These are phyloP conservation scores for Drymodes brunneopygia DNA, from an alignment of 2,113 vertebrate genomes.

Conservation along the genomic window DNA sequence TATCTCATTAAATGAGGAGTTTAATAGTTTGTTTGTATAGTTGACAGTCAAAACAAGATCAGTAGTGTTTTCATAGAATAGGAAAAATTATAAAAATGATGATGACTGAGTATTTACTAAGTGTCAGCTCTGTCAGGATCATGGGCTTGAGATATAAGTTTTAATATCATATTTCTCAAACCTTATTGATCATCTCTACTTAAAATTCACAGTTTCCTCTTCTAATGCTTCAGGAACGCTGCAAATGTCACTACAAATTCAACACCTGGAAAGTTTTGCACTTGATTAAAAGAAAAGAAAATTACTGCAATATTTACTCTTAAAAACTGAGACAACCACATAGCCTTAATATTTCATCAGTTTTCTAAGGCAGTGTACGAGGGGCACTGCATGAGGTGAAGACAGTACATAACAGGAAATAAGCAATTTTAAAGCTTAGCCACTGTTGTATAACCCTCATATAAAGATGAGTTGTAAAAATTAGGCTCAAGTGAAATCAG, in stretches of 20 bases:
- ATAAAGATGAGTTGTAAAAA: background rate
- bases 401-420: background rate
- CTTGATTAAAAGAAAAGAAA: background rate
- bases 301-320: background rate
- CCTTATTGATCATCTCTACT: background rate
- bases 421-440: background rate
- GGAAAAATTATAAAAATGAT: background rate
- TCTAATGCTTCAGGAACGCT: background rate
- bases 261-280: background rate
- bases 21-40: background rate
- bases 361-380: background rate
- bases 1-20: slow-evolving; percentile 9
- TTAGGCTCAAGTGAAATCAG: background rate
- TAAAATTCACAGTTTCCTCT: background rate
- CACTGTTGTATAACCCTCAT: background rate
- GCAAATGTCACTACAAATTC: background rate
- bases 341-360: background rate
- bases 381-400: background rate
- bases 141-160: background rate
- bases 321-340: background rate
- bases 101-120: background rate
- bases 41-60: background rate
- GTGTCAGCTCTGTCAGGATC: background rate
- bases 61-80: background rate
- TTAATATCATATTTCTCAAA: slow-evolving; percentile 13